Percentiles rank a stretch among this genome's conserved stretches.
Conservation (phyloP, 2,797 vertebrate genomes). For the Clarias platycephalus region DNA sequence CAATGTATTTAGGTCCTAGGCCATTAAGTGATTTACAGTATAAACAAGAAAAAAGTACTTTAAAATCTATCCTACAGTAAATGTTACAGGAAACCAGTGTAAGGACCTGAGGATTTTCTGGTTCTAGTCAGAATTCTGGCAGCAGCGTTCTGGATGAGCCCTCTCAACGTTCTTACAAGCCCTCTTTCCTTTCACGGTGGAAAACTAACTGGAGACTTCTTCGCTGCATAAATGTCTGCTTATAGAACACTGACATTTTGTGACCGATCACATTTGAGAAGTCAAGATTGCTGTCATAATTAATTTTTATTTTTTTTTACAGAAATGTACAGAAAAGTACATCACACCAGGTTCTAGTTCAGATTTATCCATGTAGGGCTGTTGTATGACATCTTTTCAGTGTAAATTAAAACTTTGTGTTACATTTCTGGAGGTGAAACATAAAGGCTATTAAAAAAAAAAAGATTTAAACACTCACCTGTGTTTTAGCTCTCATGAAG, state of each 20-base stretch:
- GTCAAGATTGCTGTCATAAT: not conserved
- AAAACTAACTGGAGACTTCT: not conserved
- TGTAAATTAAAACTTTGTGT: not conserved
- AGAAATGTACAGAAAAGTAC: not conserved
- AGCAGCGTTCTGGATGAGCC: too few species aligned
- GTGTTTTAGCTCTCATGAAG: constrained; percentile 87
- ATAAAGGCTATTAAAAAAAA: not conserved
- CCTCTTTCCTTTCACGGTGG: not conserved
- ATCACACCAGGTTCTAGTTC: not conserved
- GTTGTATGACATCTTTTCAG: not conserved
- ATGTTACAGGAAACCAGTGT: too few species aligned
- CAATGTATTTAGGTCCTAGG: too few species aligned
- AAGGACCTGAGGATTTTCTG: too few species aligned
- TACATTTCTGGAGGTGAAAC: not conserved
- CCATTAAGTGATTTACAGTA: too few species aligned
- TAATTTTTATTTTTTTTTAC: not conserved
- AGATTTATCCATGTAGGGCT: not conserved
- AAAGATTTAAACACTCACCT: constrained; percentile 71
- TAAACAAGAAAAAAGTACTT: too few species aligned
- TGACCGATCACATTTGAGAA: not conserved
- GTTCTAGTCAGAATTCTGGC: too few species aligned
- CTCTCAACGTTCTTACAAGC: not conserved
- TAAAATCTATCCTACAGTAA: too few species aligned
- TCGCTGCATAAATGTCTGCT: not conserved
- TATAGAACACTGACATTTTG: not conserved